Evolutionary conservation across 2,888 invertebrate genomes (phyloP).

Genomic region (Pheosia gnoma): DNA sequence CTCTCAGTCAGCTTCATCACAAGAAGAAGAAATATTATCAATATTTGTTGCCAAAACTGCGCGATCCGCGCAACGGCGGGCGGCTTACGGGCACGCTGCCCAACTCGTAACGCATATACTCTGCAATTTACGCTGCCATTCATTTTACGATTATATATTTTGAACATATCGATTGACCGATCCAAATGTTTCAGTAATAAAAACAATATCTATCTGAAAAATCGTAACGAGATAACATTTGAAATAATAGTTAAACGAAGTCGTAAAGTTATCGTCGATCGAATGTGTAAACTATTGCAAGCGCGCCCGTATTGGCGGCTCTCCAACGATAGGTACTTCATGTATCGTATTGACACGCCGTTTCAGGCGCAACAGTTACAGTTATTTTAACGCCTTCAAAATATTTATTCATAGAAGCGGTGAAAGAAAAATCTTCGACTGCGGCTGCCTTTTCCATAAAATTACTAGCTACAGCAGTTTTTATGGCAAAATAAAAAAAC

Average conservation of each 20-base stretch:
- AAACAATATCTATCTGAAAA: constrained; percentile 58
- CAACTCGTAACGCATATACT: constrained; percentile 32
- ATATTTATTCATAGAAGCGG: too few species aligned
- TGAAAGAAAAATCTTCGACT: too few species aligned
- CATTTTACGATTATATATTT: constrained; percentile 39
- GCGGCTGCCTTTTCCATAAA: too few species aligned
- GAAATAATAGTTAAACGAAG: constrained; percentile 64
- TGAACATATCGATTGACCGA: constrained; percentile 42
- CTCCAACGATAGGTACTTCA: constrained; percentile 55
- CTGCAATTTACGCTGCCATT: constrained; percentile 21
- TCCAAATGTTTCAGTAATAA: constrained; percentile 57
- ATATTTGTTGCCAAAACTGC: constrained; percentile 53
- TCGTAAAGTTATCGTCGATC: constrained; percentile 65
- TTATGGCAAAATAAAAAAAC: too few species aligned
- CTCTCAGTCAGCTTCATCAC: constrained; percentile 41
- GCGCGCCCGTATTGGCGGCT: constrained; percentile 58
- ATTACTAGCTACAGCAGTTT: too few species aligned
- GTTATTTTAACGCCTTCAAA: neutral
- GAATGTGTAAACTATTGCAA: constrained; percentile 58
- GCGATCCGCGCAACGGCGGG: constrained; percentile 32
- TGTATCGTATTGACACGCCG: constrained; percentile 46
- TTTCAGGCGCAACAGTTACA: constrained; percentile 50
- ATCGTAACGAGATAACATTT: constrained; percentile 59
- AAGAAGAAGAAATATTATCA: constrained; percentile 52
- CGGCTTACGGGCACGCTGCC: constrained; percentile 50